A percentile compares a stretch with the other conserved stretches of the same genome.
Conservation (phyloP, 2,797 vertebrate genomes). For the Toxotes lorentzi region DNA sequence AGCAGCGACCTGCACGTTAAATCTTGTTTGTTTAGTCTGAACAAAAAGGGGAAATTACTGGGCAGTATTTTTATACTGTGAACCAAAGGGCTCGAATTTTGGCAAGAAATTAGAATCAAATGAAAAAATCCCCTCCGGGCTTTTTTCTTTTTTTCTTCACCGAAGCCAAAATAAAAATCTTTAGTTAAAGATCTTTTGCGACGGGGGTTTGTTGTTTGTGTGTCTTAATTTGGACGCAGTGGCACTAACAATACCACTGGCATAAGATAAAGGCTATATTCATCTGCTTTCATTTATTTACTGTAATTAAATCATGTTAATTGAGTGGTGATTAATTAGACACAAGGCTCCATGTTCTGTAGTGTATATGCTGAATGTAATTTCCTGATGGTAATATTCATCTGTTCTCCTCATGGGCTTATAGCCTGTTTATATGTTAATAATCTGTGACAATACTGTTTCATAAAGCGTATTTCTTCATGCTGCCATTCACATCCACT, state of each 20-base stretch:
- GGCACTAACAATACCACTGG: slow-evolving; percentile 10
- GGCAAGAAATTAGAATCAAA: neutral
- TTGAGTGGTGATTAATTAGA: slow-evolving; percentile 33
- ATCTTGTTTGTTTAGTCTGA: neutral
- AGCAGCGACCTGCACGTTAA: neutral
- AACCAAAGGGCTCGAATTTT: neutral
- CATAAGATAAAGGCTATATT: slow-evolving; percentile 30
- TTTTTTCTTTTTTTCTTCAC: slow-evolving; percentile 2
- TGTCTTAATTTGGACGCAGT: slow-evolving; percentile 25
- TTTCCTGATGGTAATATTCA: slow-evolving; percentile 41
- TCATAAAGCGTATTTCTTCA: slow-evolving; percentile 31
- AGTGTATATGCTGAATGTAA: slow-evolving; percentile 12
- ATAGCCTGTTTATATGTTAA: slow-evolving; percentile 22
- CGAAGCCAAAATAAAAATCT: neutral
- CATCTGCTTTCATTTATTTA: slow-evolving; percentile 44
- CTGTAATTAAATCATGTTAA: slow-evolving; percentile 55
- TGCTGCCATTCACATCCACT: slow-evolving; percentile 51
- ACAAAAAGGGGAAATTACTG: no score
- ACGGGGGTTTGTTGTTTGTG: slow-evolving; percentile 3
- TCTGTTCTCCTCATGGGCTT: slow-evolving; percentile 15
- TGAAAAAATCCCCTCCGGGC: neutral
- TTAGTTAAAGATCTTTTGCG: neutral
- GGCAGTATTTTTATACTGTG: neutral
- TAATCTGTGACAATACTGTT: slow-evolving; percentile 20
- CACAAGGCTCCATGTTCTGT: neutral